Conservation (phyloP, 2,888 invertebrate species). For the Heteromurus nitidus region DNA sequence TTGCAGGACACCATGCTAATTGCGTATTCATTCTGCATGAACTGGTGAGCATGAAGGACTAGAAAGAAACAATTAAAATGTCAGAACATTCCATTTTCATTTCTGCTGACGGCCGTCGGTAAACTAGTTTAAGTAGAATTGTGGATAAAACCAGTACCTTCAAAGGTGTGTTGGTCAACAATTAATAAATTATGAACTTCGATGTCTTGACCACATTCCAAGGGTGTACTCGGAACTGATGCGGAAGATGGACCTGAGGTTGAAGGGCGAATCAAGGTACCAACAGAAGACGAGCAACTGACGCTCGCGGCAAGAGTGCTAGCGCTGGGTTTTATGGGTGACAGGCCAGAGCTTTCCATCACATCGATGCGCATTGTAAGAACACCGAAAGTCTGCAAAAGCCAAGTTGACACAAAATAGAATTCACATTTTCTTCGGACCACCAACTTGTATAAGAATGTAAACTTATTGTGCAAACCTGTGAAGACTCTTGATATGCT, state of each 20-base stretch:
- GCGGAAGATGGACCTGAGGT: slow-evolving; percentile 73
- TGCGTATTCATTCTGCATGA: slow-evolving; percentile 92
- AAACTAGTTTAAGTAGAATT: neutral
- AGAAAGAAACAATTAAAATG: slow-evolving; percentile 62
- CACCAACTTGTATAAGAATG: no score
- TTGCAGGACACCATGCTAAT: slow-evolving; percentile 92
- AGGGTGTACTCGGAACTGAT: slow-evolving; percentile 56
- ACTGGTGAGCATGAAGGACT: slow-evolving; percentile 95
- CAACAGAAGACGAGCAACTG: slow-evolving; percentile 72
- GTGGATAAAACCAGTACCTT: slow-evolving; percentile 77
- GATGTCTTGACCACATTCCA: slow-evolving; percentile 86
- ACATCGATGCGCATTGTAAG: slow-evolving; percentile 92
- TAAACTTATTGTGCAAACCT: no score
- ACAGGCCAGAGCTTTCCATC: slow-evolving; percentile 84
- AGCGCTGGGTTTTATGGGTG: slow-evolving; percentile 83
- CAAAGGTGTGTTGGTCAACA: slow-evolving; percentile 97
- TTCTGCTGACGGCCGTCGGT: neutral
- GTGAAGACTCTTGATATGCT: slow-evolving; percentile 93
- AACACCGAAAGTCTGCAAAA: slow-evolving; percentile 88
- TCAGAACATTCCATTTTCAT: neutral
- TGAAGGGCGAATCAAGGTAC: slow-evolving; percentile 71
- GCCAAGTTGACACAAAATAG: neutral
- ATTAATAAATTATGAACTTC: slow-evolving; percentile 93
- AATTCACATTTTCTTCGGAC: neutral
- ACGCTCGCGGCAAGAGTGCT: slow-evolving; percentile 78